Conservation (phyloP, 2,888 invertebrate species). For the Caenorhabditis macrosperma region DNA sequence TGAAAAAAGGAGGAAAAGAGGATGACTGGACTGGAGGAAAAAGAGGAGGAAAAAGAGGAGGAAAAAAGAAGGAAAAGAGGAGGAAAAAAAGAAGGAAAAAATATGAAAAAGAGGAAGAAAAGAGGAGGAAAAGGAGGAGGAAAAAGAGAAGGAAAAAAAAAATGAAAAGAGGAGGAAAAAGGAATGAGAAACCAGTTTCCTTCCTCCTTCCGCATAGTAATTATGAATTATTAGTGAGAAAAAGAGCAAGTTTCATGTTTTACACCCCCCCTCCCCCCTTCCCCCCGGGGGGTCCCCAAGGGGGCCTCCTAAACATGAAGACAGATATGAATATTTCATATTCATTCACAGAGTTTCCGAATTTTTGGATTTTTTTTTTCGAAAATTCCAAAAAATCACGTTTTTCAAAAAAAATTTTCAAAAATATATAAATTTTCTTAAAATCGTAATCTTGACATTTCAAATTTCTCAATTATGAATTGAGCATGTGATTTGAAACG, state of each 20-base stretch:
- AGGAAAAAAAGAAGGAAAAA: neutral
- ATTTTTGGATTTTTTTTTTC: neutral
- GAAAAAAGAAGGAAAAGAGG: neutral
- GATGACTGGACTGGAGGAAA: neutral
- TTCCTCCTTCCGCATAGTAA: constrained; percentile 35
- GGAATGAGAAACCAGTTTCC: neutral
- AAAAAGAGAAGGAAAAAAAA: constrained; percentile 3
- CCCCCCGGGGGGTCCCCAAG: neutral
- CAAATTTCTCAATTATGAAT: neutral
- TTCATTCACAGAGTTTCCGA: no score
- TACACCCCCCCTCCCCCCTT: neutral
- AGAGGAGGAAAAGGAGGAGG: neutral
- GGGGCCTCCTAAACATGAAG: no score
- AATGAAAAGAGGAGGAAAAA: neutral
- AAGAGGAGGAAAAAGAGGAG: neutral
- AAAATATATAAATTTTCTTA: no score
- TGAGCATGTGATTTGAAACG: neutral
- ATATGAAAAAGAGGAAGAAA: constrained; percentile 5
- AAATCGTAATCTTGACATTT: neutral
- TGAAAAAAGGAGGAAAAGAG: neutral
- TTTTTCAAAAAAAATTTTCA: neutral
- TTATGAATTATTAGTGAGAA: constrained; percentile 41
- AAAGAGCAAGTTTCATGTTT: neutral
- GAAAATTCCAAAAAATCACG: no score
- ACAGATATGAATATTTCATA: no score